Evolutionary conservation across 2,888 invertebrate genomes (phyloP).

Genomic region (Linhomoeus sp.): DNA sequence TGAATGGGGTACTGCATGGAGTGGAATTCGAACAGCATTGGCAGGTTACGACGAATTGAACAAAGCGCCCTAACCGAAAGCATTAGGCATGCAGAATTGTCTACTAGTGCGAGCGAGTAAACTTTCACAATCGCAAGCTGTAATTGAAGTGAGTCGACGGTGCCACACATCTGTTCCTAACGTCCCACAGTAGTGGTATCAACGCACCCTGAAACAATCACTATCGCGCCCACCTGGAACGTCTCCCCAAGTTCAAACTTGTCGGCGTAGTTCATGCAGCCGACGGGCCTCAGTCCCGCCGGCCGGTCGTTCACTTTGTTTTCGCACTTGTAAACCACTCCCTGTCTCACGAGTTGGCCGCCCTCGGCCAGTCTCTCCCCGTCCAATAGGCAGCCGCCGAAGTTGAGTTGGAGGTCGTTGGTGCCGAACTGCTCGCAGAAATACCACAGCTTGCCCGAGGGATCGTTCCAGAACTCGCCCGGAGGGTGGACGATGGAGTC

Average conservation of each 20-base stretch:
- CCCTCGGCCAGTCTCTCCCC: background rate
- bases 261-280: background rate
- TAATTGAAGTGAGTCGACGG: too few species aligned
- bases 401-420: background rate
- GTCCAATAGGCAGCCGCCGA: background rate
- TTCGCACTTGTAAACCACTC: background rate
- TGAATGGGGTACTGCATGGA: too few species aligned
- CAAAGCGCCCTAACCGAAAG: too few species aligned
- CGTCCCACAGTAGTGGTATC: too few species aligned
- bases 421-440: too few species aligned
- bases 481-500: background rate
- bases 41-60: too few species aligned
- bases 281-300: background rate
- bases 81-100: too few species aligned
- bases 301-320: background rate
- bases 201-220: too few species aligned
- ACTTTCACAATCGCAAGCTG: too few species aligned
- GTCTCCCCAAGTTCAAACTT: background rate
- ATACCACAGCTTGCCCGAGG: background rate
- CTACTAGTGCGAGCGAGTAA: too few species aligned
- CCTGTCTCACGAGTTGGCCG: background rate
- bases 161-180: too few species aligned
- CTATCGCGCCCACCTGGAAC: background rate
- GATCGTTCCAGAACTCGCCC: background rate
- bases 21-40: too few species aligned